Percentiles rank a stretch among this genome's conserved stretches.
Evolutionary conservation across 2,888 invertebrate genomes (phyloP).

Genomic region (Gryllus longicercus): DNA sequence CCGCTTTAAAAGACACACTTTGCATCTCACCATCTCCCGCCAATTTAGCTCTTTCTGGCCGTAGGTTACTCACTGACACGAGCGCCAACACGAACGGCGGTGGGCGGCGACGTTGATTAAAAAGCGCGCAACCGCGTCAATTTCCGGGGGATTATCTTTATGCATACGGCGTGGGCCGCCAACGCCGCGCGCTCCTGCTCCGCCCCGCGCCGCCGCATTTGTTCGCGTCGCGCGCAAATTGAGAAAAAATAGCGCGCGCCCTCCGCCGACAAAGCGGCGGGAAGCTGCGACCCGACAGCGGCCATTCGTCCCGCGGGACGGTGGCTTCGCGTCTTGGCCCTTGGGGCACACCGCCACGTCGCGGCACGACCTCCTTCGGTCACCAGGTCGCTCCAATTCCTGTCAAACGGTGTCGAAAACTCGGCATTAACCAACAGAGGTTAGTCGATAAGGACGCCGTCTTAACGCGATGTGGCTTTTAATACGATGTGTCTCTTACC

Average conservation of each 20-base stretch:
- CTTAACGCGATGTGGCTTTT: no score
- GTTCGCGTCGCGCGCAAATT: slow-evolving; percentile 17
- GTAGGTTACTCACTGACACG: not conserved
- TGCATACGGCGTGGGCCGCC: not conserved
- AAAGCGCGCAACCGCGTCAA: not conserved
- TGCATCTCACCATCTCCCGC: no score
- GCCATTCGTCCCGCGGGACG: no score
- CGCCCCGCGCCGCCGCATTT: not conserved
- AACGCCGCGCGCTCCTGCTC: not conserved
- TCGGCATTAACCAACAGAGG: no score
- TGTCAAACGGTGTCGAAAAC: no score
- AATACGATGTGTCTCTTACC: no score
- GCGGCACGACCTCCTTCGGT: not conserved
- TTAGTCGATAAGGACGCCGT: no score
- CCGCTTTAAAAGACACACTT: no score
- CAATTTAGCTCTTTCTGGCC: no score
- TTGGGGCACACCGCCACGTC: not conserved
- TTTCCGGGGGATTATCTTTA: not conserved
- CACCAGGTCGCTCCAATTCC: not conserved
- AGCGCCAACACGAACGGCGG: not conserved
- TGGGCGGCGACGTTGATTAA: not conserved
- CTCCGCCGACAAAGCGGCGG: not conserved
- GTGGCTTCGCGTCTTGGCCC: no score
- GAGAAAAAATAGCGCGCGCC: not conserved
- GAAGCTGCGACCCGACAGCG: no score